Conservation (phyloP, 1,140 invertebrate species). For the Ips typographus region DNA sequence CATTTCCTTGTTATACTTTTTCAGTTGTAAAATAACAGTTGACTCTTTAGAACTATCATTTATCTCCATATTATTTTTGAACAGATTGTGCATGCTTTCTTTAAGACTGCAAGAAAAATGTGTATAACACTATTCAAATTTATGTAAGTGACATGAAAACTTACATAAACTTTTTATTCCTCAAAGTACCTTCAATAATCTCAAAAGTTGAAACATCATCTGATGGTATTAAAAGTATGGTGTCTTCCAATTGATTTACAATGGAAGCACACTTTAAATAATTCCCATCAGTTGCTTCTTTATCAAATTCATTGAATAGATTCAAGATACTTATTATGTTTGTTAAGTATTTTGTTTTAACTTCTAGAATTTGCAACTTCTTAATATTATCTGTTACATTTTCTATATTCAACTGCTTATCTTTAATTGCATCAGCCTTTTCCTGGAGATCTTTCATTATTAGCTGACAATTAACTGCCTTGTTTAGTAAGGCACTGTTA, state of each 20-base stretch:
- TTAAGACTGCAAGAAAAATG: not conserved
- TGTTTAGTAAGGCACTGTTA: conserved; percentile 54
- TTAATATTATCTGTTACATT: conserved; percentile 58
- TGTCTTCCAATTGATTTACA: conserved; percentile 54
- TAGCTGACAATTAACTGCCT: conserved; percentile 48
- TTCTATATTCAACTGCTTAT: conserved; percentile 59
- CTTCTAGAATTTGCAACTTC: conserved; percentile 57
- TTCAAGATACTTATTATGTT: conserved; percentile 57
- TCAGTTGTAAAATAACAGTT: conserved; percentile 36
- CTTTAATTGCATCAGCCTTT: conserved; percentile 59
- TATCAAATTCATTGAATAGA: conserved; percentile 54
- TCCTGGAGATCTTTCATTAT: conserved; percentile 56
- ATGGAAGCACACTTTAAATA: conserved; percentile 55
- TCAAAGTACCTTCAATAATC: conserved; percentile 50
- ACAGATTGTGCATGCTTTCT: conserved; percentile 45
- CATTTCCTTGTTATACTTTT: conserved; percentile 33
- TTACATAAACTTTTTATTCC: conserved; percentile 17
- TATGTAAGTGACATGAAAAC: conserved; percentile 42
- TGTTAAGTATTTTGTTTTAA: conserved; percentile 55
- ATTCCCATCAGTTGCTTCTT: conserved; percentile 53
- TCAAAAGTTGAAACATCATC: conserved; percentile 58
- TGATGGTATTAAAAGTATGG: conserved; percentile 54
- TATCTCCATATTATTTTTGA: conserved; percentile 52
- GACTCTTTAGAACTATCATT: conserved; percentile 37
- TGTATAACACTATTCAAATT: conserved; percentile 44